phyloP scores from a whole-genome alignment of 2,888 invertebrate species.

The Agonopterix alstromeriana region DNA sequence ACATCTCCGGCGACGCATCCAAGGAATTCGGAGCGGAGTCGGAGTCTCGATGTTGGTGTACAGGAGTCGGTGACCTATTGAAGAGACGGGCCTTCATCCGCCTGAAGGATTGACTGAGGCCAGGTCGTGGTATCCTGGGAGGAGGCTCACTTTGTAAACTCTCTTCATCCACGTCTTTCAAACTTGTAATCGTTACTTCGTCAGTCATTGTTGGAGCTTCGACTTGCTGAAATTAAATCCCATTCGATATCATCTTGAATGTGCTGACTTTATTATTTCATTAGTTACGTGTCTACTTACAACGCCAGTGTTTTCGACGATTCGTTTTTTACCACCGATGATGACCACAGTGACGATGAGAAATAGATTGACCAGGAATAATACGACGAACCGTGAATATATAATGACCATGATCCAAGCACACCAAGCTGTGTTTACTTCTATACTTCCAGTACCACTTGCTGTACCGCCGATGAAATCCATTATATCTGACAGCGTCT shows the following conservation, averaged over 20 bases:
- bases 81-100: constrained; percentile 44
- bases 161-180: neutral
- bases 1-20: neutral
- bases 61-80: constrained; percentile 15
- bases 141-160: constrained; percentile 7
- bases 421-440: constrained; percentile 40
- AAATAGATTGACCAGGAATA: constrained; percentile 65
- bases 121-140: constrained; percentile 38
- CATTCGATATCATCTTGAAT: neutral
- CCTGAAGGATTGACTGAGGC: constrained; percentile 40
- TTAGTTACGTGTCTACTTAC: constrained; percentile 22
- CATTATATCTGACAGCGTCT: constrained; percentile 50
- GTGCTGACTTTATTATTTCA: neutral
- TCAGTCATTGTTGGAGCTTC: constrained; percentile 2
- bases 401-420: constrained; percentile 63
- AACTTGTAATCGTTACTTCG: neutral
- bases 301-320: constrained; percentile 14
- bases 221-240: constrained; percentile 3
- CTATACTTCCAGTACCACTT: constrained; percentile 35
- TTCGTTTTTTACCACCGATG: constrained; percentile 29
- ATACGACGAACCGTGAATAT: constrained; percentile 57
- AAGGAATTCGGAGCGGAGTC: neutral
- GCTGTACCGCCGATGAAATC: constrained; percentile 40
- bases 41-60: neutral
- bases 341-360: constrained; percentile 41